Percentiles rank a stretch among this genome's conserved stretches.
phyloP scores from a whole-genome alignment of 1,140 invertebrate genomes.

The Papilio polyxenes region DNA sequence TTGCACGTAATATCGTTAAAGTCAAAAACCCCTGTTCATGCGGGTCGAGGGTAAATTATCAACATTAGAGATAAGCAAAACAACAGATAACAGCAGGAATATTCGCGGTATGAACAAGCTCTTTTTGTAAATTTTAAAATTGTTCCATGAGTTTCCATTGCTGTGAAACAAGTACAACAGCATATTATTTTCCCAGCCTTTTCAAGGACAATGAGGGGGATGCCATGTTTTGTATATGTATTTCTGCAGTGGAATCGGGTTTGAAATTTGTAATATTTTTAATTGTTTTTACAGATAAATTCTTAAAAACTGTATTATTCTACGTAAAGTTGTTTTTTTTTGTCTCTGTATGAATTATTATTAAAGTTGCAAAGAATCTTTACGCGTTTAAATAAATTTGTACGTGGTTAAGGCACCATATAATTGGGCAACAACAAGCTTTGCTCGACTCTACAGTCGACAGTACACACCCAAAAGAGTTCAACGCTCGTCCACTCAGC shows the following conservation, averaged over 20 bases:
- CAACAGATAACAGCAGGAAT: constrained; percentile 28
- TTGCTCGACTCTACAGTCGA: constrained; percentile 49
- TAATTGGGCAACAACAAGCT: constrained; percentile 70
- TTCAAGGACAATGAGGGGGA: background rate
- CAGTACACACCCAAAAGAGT: constrained; percentile 64
- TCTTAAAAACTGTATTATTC: no score
- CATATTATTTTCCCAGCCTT: background rate
- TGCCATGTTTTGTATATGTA: background rate
- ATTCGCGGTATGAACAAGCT: constrained; percentile 31
- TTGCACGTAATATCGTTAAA: constrained; percentile 45
- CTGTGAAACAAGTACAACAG: background rate
- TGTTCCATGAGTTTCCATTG: background rate
- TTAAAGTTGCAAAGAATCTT: background rate
- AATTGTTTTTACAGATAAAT: background rate
- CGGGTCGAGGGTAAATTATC: constrained; percentile 53
- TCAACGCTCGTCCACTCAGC: constrained; percentile 71
- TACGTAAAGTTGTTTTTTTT: no score
- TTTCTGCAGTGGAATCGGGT: no score
- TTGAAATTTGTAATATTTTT: background rate
- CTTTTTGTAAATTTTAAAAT: background rate
- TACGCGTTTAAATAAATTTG: constrained; percentile 25
- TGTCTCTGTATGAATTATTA: background rate
- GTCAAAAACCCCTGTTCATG: constrained; percentile 63
- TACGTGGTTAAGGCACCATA: constrained; percentile 55
- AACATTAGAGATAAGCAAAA: constrained; percentile 27